These are phyloP conservation scores for Eupelmus urozonus DNA, from an alignment of 2,888 invertebrate species.

Conservation along the genomic window DNA sequence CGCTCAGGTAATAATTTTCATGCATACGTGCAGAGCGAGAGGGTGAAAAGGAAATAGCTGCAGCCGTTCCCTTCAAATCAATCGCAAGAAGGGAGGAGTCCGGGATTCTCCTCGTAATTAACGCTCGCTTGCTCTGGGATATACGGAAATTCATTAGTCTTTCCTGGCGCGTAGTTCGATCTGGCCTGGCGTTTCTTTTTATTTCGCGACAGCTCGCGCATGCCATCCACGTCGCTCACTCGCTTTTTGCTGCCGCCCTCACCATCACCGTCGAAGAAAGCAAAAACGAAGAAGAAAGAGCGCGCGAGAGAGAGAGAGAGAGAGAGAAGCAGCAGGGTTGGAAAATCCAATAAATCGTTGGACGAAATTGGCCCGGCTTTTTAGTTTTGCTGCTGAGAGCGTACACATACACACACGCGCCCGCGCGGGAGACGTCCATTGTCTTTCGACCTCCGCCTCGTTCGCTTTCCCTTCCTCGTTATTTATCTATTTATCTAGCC, in stretches of 20 bases:
- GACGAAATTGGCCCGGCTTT: slow-evolving; percentile 55
- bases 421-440: slow-evolving; percentile 46
- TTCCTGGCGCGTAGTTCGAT: slow-evolving; percentile 36
- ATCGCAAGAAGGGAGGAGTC: neutral
- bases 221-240: slow-evolving; percentile 47
- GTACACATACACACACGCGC: too few species aligned
- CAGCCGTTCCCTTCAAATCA: neutral
- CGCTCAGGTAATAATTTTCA: slow-evolving; percentile 13
- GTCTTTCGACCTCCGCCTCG: slow-evolving; percentile 39
- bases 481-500: slow-evolving; percentile 55
- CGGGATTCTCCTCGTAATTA: slow-evolving; percentile 29
- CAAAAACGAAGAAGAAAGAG: slow-evolving; percentile 16
- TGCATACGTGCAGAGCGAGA: slow-evolving; percentile 2
- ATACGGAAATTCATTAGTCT: slow-evolving; percentile 51
- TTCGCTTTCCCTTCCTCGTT: slow-evolving; percentile 45
- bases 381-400: slow-evolving; percentile 54
- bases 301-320: neutral
- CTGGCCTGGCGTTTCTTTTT: slow-evolving; percentile 13
- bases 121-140: slow-evolving; percentile 25
- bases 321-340: slow-evolving; percentile 2
- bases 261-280: slow-evolving; percentile 29
- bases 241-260: slow-evolving; percentile 14
- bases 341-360: slow-evolving; percentile 59
- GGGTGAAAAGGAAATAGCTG: too few species aligned
- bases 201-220: slow-evolving; percentile 17